Evolutionary conservation across 2,888 invertebrate species (phyloP), one percentile per base, ranked within the genome.

Genomic region (Erannis defoliaria): DNA sequence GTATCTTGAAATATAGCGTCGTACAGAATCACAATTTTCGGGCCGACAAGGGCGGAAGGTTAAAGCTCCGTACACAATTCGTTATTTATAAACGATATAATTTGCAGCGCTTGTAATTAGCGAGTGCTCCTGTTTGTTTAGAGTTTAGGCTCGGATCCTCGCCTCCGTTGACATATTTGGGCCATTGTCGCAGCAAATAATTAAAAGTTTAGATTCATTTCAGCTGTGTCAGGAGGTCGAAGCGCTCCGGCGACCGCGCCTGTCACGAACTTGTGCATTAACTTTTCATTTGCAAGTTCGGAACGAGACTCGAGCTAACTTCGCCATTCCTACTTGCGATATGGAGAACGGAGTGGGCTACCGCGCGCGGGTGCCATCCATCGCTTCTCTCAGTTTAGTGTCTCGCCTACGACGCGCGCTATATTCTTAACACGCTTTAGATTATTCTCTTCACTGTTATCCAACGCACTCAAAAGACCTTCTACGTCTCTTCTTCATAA

Each of bases 261-360:
- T 85, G 87, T 86, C 88, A 84, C 72, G 71, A 88, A 89, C 80
- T 89, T 88, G 78, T 75, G 81, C 87, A 84, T 89, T 89, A 89
- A 89, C 88, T 89, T 90, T 89, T 88, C 88, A 90, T 90, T 89
- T 88, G 84, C 84, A 88, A 89, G 85, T 88, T 89, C 77, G 72
- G 76, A 78, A 75, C 78, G 78, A 83, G 80, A 73, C 80, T 79
- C 78, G 73, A 75, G 78, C 82, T 77, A 84, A 86, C 84, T 88
- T 82, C 67, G 74, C 77, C 74, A 81, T 81, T 81, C 77, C 74
- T 71, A 80, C 78, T 80, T 76, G 74, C 77, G 73, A 81, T 76
- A 80, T 78, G 76, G 78, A 77, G 76, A 76, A 67, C 71, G 71
- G 68, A 54, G 68, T 57, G 59, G 60, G 62, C 16, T 55, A 53